These are phyloP conservation scores for Germaria angustata DNA, from an alignment of 2,888 invertebrate genomes.

Conservation along the genomic window DNA sequence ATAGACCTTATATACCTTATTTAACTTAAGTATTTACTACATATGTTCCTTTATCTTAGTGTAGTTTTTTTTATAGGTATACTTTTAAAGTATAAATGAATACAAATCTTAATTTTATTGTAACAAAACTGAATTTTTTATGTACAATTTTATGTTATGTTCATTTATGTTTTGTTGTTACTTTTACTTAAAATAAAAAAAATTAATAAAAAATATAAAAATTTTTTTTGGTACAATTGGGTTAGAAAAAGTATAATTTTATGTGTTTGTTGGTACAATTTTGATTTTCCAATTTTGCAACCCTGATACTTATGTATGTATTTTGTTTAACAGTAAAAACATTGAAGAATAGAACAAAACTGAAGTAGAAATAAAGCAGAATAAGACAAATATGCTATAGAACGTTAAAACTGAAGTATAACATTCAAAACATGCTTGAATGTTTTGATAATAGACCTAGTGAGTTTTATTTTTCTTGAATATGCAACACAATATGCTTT, in stretches of 20 bases:
- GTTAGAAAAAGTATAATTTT: background rate
- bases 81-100: background rate
- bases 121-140: too few species aligned
- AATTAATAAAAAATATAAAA: background rate
- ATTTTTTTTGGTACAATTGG: background rate
- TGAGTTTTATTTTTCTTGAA: too few species aligned
- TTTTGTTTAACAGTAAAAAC: too few species aligned
- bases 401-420: too few species aligned
- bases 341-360: too few species aligned
- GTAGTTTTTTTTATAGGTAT: background rate
- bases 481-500: too few species aligned
- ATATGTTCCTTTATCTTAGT: background rate
- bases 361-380: too few species aligned
- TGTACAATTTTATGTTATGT: background rate
- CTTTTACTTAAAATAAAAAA: too few species aligned
- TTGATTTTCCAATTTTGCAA: background rate
- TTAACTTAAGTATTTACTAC: background rate
- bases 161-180: background rate
- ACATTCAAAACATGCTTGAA: too few species aligned
- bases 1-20: background rate
- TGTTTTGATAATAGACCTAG: too few species aligned
- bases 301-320: too few species aligned
- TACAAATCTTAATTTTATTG: background rate
- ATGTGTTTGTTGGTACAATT: background rate
- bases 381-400: too few species aligned